Conservation (phyloP, 2,113 vertebrate species). For the Phrynosoma platyrhinos region DNA sequence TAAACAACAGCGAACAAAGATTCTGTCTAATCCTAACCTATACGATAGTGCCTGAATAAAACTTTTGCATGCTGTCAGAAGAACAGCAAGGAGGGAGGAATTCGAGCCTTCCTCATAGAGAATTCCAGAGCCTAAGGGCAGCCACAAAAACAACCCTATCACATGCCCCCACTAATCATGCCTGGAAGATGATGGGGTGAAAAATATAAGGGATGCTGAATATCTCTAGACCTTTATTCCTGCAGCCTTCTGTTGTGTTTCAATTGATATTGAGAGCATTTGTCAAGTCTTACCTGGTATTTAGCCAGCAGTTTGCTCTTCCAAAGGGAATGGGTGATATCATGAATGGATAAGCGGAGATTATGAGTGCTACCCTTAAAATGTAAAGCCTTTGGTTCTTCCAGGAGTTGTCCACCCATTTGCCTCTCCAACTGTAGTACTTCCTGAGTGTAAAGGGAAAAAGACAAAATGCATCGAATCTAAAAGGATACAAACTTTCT, state of each 20-base stretch:
- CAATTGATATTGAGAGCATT: background rate
- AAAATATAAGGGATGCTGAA: background rate
- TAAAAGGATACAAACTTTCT: background rate
- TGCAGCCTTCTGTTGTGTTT: background rate
- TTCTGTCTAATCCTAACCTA: no score
- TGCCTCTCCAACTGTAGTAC: conserved; percentile 93
- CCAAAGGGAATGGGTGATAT: conserved; percentile 91
- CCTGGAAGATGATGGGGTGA: no score
- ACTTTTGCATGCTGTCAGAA: no score
- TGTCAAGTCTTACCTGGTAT: conserved; percentile 86
- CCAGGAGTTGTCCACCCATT: conserved; percentile 93
- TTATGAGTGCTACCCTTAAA: conserved; percentile 97
- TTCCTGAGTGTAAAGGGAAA: conserved; percentile 78
- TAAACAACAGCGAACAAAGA: no score
- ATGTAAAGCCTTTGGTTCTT: conserved; percentile 93
- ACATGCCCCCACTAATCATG: no score
- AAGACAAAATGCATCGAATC: conserved; percentile 33
- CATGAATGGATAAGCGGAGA: conserved; percentile 92
- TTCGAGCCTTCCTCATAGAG: no score
- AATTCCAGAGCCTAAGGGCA: no score
- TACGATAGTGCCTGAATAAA: no score
- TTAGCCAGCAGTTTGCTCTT: conserved; percentile 95
- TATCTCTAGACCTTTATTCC: conserved; percentile 9
- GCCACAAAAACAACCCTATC: no score
- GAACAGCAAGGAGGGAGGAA: no score